A percentile compares a stretch with the other conserved stretches of the same genome.
These are phyloP conservation scores for Aphelenchoides besseyi DNA, from an alignment of 1,140 invertebrate species.

Conservation along the genomic window DNA sequence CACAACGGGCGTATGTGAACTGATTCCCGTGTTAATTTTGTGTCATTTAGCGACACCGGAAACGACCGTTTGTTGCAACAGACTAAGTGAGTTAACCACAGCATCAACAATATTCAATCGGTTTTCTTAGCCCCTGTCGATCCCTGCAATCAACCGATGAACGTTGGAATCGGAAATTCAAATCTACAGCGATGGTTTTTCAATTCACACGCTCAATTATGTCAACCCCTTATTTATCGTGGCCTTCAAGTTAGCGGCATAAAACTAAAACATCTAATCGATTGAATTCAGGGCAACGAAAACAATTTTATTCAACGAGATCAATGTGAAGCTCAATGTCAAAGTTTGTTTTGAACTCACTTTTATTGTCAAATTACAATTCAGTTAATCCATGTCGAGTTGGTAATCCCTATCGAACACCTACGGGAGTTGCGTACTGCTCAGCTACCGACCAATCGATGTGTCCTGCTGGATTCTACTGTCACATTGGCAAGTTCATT, in stretches of 20 bases:
- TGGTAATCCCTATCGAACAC: slow-evolving; percentile 52
- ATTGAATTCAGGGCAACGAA: slow-evolving; percentile 50
- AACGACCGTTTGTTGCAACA: slow-evolving; percentile 60
- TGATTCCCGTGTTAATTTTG: no score
- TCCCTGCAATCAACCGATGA: slow-evolving; percentile 57
- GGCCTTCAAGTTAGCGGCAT: slow-evolving; percentile 60
- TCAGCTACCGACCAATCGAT: slow-evolving; percentile 46
- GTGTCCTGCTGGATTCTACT: slow-evolving; percentile 58
- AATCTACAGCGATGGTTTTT: slow-evolving; percentile 61
- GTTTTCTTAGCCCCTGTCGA: slow-evolving; percentile 46
- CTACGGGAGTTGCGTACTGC: slow-evolving; percentile 49
- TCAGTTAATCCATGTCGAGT: slow-evolving; percentile 57
- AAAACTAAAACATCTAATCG: slow-evolving; percentile 34
- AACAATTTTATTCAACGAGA: slow-evolving; percentile 58
- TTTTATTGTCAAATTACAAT: slow-evolving; percentile 23
- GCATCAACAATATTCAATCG: background rate
- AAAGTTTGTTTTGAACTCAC: slow-evolving; percentile 33
- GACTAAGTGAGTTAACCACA: slow-evolving; percentile 41
- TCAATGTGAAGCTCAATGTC: slow-evolving; percentile 56
- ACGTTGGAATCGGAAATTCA: slow-evolving; percentile 55
- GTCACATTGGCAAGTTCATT: slow-evolving; percentile 33
- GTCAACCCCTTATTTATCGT: slow-evolving; percentile 50
- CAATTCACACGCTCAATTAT: slow-evolving; percentile 53
- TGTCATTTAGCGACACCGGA: slow-evolving; percentile 42
- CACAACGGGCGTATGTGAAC: no score